Evolutionary conservation across 2,888 invertebrate genomes (phyloP).

Genomic region (Standfussiana lucernea): DNA sequence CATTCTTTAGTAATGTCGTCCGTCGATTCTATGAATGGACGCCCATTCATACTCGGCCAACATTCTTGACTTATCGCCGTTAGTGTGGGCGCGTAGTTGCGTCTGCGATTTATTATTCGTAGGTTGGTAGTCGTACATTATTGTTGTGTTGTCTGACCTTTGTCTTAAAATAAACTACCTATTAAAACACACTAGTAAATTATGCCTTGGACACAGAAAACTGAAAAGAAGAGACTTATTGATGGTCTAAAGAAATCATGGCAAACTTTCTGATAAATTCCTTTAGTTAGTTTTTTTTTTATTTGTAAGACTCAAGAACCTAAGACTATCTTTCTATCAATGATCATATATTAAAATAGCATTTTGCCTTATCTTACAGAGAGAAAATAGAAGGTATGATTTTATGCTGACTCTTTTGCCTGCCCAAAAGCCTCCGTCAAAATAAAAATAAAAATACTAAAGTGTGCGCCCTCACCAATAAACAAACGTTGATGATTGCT

Average conservation of each 20-base stretch:
- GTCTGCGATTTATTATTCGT: conserved; percentile 17
- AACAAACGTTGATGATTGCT: conserved; percentile 9
- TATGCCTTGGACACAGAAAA: not conserved
- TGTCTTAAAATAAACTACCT: not conserved
- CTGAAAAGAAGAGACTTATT: not conserved
- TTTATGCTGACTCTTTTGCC: not conserved
- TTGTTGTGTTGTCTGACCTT: not conserved
- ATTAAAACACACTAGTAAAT: not conserved
- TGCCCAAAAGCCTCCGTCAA: not conserved
- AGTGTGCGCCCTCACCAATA: conserved; percentile 19
- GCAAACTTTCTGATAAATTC: not conserved
- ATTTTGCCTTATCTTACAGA: not conserved
- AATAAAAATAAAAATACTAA: not conserved
- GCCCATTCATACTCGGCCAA: conserved; percentile 61
- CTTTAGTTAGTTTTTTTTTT: not conserved
- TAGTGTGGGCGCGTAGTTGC: conserved; percentile 19
- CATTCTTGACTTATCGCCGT: conserved; percentile 66
- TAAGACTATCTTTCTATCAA: too few relatives aligned
- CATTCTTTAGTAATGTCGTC: conserved; percentile 67
- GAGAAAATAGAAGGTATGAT: not conserved
- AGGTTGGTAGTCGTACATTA: not conserved
- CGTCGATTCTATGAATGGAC: conserved; percentile 61
- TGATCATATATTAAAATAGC: not conserved
- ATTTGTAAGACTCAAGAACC: not conserved
- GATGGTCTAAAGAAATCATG: not conserved